Base-by-base conservation (phyloP, 2,888 invertebrate species). In the Pycnomerus fuliginosus region DNA sequence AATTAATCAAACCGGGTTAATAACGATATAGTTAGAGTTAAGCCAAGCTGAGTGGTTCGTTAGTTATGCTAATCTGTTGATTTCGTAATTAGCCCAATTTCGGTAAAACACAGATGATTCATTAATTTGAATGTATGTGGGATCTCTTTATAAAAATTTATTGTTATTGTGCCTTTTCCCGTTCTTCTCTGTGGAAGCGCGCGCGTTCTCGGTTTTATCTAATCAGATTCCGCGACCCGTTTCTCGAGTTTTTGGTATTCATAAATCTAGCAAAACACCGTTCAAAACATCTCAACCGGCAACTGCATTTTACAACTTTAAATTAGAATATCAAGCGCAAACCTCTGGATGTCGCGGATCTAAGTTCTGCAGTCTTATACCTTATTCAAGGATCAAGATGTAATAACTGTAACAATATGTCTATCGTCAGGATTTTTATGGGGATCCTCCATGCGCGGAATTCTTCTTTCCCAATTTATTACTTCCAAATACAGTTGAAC, bases 361-460 rank as follows among this genome's bases (percentile, higher is more conserved):
- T 38, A 47, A 58, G 33, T 53, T 52, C 42, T 43, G 44, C 17
- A 16, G 13, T 28, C 13, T 51, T 50, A 46, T 48, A 53, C 54
- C 55, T 53, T 56, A 55, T 61, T 52, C 55, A 35, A 24, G 55
- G 59, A 59, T 61, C 58, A 56, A 58, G 56, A 53, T 50, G 56
- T 56, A 58, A 59, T 58, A 58, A 61, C 53, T 59, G 58, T 56
- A 59, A 59, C 57, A 55, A 59, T 59, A 56, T 58, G 53, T 48
- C 48, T 56, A 58, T 59, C 56, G 52, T 35, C 37, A 39, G 54
- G 56, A 50, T 54, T 60, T 60, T 59, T 60, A 59, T 57, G 58
- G 50, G 50, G 55, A 57, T 60, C 56, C 52, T 53, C 35, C 44
- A 22, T 35, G 31, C 39, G 24, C 20, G 44, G 36, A 44, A 42